A percentile compares a stretch with the other conserved stretches of the same genome.
Evolutionary conservation across 2,113 vertebrate genomes (phyloP).

Genomic region (Salminus brasiliensis): DNA sequence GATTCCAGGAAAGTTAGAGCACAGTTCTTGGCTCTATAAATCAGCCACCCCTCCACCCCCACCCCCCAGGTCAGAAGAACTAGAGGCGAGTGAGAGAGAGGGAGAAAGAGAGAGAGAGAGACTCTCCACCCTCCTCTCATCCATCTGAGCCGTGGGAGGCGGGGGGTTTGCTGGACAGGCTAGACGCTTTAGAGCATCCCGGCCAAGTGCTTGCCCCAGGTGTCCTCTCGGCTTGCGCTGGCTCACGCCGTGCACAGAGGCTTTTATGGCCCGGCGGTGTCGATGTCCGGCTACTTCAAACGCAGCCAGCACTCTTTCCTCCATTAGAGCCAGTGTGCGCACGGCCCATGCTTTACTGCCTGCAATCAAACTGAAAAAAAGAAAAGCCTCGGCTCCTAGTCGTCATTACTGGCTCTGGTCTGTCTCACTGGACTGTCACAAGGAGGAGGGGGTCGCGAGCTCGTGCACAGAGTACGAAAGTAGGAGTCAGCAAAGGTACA

Average conservation of each 20-base stretch:
- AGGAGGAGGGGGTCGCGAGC: slow-evolving; percentile 43
- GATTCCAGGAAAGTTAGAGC: slow-evolving; percentile 73
- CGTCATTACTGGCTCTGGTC: slow-evolving; percentile 52
- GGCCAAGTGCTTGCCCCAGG: slow-evolving; percentile 50
- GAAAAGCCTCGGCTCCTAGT: slow-evolving; percentile 48
- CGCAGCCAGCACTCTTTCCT: slow-evolving; percentile 55
- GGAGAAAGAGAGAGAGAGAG: background rate
- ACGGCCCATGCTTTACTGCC: slow-evolving; percentile 62
- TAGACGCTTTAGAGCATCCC: slow-evolving; percentile 56
- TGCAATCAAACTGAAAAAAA: slow-evolving; percentile 43
- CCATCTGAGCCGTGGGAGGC: background rate
- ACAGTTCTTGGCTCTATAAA: slow-evolving; percentile 68
- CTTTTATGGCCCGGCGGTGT: slow-evolving; percentile 52
- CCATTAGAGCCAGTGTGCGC: slow-evolving; percentile 59
- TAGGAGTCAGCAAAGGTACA: background rate
- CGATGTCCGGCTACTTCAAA: slow-evolving; percentile 65
- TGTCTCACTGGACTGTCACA: slow-evolving; percentile 17
- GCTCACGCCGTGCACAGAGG: slow-evolving; percentile 15
- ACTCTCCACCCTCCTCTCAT: slow-evolving; percentile 49
- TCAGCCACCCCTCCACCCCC: slow-evolving; percentile 66
- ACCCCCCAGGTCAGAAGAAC: slow-evolving; percentile 52
- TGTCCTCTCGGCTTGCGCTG: slow-evolving; percentile 56
- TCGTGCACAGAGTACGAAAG: too few relatives aligned
- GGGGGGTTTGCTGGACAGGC: background rate
- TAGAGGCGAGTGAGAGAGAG: slow-evolving; percentile 56